Evolutionary conservation across 2,113 vertebrate genomes (phyloP).

Genomic region (Malaclemys terrapin): DNA sequence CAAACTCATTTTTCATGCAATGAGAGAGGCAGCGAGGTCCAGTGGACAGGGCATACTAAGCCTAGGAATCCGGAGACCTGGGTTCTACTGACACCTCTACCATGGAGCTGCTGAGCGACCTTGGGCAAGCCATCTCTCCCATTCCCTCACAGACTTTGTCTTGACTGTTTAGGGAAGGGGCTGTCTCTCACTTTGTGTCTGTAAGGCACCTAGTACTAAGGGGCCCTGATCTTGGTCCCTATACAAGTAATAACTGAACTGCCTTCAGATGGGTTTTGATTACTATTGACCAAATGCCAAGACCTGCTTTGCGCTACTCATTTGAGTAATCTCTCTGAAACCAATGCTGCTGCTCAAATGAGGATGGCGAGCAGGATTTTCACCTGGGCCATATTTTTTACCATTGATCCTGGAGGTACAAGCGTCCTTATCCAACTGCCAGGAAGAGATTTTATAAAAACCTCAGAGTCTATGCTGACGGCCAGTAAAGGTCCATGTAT

Average conservation of each 20-base stretch:
- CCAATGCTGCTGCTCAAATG: too few species aligned
- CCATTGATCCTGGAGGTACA: not conserved
- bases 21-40: not conserved
- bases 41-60: not conserved
- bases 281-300: not conserved
- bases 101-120: not conserved
- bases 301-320: not conserved
- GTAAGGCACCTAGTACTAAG: not conserved
- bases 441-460: not conserved
- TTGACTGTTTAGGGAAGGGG: not conserved
- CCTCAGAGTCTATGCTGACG: not conserved
- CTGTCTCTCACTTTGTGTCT: not conserved
- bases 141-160: accelerated
- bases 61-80: not conserved
- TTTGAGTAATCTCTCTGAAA: not conserved
- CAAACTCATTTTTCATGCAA: not conserved
- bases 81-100: not conserved
- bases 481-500: not conserved
- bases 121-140: not conserved
- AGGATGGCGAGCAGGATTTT: not conserved
- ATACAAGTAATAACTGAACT: not conserved
- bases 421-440: not conserved
- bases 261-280: not conserved
- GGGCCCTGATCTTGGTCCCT: not conserved
- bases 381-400: not conserved